A percentile compares a stretch with the other conserved stretches of the same genome.
Evolutionary conservation across 2,888 invertebrate species (phyloP).

Genomic region (Empis stercorea): DNA sequence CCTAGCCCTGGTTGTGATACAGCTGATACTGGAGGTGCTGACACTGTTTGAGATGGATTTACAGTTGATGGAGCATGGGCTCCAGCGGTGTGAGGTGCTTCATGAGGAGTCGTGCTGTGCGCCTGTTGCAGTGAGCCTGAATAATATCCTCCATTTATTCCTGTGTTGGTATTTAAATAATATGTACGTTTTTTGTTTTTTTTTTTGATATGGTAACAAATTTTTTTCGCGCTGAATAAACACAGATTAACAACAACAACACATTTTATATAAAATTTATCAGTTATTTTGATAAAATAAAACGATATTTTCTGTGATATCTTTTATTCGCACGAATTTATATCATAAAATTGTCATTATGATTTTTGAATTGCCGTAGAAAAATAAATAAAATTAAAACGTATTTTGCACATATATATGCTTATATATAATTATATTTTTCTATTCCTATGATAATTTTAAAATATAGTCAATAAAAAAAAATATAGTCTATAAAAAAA

Average conservation of each 20-base stretch:
- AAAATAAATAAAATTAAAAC: too few species aligned
- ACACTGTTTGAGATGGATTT: constrained; percentile 39
- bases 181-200: neutral
- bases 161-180: constrained; percentile 32
- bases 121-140: constrained; percentile 70
- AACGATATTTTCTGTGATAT: too few species aligned
- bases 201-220: neutral
- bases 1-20: constrained; percentile 36
- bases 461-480: too few species aligned
- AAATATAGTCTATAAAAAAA: too few species aligned
- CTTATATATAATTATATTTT: too few species aligned
- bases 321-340: too few species aligned
- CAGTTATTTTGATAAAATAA: too few species aligned
- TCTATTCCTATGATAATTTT: too few species aligned
- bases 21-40: constrained; percentile 37
- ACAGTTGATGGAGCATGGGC: constrained; percentile 25
- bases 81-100: constrained; percentile 45
- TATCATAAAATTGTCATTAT: too few species aligned
- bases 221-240: neutral
- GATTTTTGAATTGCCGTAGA: too few species aligned
- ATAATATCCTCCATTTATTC: constrained; percentile 60
- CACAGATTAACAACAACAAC: neutral
- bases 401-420: too few species aligned
- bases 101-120: constrained; percentile 76
- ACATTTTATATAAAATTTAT: neutral